Evolutionary conservation across 2,888 invertebrate species (phyloP).

Genomic region (Stenichneumon culpator): DNA sequence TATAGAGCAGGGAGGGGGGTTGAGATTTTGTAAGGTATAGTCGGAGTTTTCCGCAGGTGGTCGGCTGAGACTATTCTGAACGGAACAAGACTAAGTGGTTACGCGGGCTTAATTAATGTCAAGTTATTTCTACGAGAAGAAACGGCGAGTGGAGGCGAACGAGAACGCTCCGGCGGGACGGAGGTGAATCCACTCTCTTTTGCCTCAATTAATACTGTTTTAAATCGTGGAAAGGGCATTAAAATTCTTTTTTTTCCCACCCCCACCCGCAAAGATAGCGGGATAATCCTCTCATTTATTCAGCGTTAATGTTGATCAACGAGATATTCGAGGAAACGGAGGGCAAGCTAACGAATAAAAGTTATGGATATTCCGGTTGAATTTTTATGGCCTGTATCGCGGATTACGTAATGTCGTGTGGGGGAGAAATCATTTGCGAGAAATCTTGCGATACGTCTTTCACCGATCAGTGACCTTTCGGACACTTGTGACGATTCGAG

Average conservation of each 20-base stretch:
- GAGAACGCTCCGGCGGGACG: not conserved
- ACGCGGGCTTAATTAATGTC: slow-evolving; percentile 71
- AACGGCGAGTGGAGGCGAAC: slow-evolving; percentile 24
- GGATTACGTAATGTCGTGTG: not conserved
- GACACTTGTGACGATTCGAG: too few relatives aligned
- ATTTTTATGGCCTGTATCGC: not conserved
- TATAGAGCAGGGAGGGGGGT: too few relatives aligned
- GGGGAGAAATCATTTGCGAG: too few relatives aligned
- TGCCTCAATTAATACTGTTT: slow-evolving; percentile 59
- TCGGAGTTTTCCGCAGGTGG: not conserved
- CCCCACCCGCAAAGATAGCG: slow-evolving; percentile 7
- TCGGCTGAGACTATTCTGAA: slow-evolving; percentile 55
- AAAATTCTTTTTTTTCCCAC: slow-evolving; percentile 23
- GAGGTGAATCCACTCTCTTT: slow-evolving; percentile 28
- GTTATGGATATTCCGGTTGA: not conserved
- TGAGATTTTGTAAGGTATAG: not conserved
- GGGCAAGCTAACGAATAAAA: not conserved
- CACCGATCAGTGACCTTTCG: too few relatives aligned
- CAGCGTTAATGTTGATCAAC: slow-evolving; percentile 34
- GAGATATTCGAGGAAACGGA: slow-evolving; percentile 11
- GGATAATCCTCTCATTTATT: slow-evolving; percentile 40
- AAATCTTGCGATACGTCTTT: too few relatives aligned
- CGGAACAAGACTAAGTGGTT: slow-evolving; percentile 70
- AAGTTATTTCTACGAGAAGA: slow-evolving; percentile 70
- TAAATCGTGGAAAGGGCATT: slow-evolving; percentile 60